Evolutionary conservation across 2,797 vertebrate genomes (phyloP), one percentile per base, ranked within the genome.

Genomic region (Falco naumanni): DNA sequence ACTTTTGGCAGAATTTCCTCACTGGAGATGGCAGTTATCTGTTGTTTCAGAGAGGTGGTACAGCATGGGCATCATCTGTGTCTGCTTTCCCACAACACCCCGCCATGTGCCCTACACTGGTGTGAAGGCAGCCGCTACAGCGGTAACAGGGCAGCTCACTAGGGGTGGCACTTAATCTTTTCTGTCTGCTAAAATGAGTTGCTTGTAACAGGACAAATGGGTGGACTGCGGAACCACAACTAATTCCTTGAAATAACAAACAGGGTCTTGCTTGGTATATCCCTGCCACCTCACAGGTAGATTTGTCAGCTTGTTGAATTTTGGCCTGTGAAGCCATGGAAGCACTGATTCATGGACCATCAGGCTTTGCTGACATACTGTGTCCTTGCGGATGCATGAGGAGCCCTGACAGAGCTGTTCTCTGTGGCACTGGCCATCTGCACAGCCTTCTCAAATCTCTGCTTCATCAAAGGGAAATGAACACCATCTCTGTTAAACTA

Each of bases 1-100:
- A 70, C 48, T 91, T 94, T 86, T 86, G 93, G 84, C 90, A 91
- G 39, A 60, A 76, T 77, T 89, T 86, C 34, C 31, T 51, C 75
- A 75, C 89, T 65, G 33, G 90, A 92, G 87, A 91, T 12, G 61
- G 26, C 33, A 83, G 61, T 69, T 92, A 75, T 85, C 90, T 93
- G 29, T 3, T 93, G 81, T 93, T 85, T 41, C 70, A 75, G 50
- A 59, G 45, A 76, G 51, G 39, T 33, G 84, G 10, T 75, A 78
- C 50, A 81, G 26, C 43, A 43, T 28, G 82, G 66, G 63, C 79
- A 96, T 89, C 92, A 91, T 72, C 93, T 94, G 90, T 72, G 50
- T 33, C 66, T 92, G 66, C 39, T 69, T 81, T 86, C 61, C 86
- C 86, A 69, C 37, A 87, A 43, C 24, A 75, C 50, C 18, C 34